Evolutionary conservation across 2,113 vertebrate genomes (phyloP), one percentile per base, ranked within the genome.

Genomic region (Onychostoma macrolepis): DNA sequence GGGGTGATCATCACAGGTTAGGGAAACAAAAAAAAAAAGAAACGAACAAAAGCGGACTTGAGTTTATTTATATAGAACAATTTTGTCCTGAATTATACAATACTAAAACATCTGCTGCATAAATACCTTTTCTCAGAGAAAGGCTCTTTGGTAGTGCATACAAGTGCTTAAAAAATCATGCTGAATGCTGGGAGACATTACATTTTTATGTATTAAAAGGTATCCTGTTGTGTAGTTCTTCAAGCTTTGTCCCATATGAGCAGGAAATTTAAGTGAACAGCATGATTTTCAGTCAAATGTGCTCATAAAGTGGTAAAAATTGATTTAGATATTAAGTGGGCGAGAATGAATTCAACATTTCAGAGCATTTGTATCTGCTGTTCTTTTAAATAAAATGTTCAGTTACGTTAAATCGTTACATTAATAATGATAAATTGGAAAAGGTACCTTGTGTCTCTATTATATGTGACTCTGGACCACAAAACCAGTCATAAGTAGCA

Each of bases 1-100:
- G 41, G 36, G 38, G 79, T 81, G 79, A 11, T 65, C 24, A 81
- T 38, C 38, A 75, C 38, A 26, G 72, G 38, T 75, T 75, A 75
- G 38, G 6, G 4, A 26, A 75, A 43, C 11, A 38, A 74, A 74
- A 41, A 33, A 41, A 41, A 38, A 74, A 74, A 41, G 19, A 41
- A 41, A 7, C 4, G n/a, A 65, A 65, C 36, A 41, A 41, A 81
- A 19, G 4, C 19, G n/a, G 36, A 43, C 36, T 63, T 80, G 6
- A 80, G 21, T 81, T 41, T 13, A 38, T 80, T 80, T 6, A 61
- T 80, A 38, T 21, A 15, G 11, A 15, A 6, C 5, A 38, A n/a
- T 58, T 56, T 24, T 38, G 19, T 3, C 24, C 28, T 11, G 15
- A 33, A 33, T 33, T 53, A 33, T 53, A 19, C 41, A 50, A 28